Conservation (phyloP, 1,140 invertebrate genomes). For the Ips nitidus region DNA sequence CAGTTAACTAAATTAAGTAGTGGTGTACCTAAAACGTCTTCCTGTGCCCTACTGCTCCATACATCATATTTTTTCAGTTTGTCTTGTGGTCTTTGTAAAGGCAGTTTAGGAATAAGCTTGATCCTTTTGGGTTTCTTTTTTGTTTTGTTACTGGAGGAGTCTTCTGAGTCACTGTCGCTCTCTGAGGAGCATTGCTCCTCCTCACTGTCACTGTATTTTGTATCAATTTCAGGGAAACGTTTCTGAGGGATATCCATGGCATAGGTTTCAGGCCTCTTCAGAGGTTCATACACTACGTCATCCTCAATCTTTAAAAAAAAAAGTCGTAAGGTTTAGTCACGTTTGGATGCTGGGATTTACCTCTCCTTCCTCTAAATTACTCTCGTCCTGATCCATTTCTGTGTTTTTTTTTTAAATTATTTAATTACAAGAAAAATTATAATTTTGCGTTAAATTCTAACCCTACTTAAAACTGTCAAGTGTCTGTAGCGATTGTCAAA, state of each 20-base stretch:
- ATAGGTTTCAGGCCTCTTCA: conserved; percentile 52
- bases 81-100: conserved; percentile 37
- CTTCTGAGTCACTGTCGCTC: conserved; percentile 56
- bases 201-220: conserved; percentile 48
- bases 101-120: conserved; percentile 51
- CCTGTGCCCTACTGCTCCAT: conserved; percentile 63
- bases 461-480: no score
- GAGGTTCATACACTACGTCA: conserved; percentile 51
- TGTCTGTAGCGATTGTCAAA: no score
- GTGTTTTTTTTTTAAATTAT: not conserved
- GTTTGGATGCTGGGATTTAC: conserved; percentile 39
- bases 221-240: conserved; percentile 42
- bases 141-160: conserved; percentile 11
- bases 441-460: no score
- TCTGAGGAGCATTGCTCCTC: conserved; percentile 54
- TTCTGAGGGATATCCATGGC: conserved; percentile 45
- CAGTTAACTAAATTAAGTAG: not conserved
- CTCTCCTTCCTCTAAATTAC: conserved; percentile 52
- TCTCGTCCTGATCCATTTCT: conserved; percentile 35
- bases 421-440: no score
- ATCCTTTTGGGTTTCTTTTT: conserved; percentile 50
- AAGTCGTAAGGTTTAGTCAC: not conserved
- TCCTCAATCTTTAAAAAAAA: conserved; percentile 36
- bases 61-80: conserved; percentile 61
- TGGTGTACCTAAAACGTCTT: conserved; percentile 53